Evolutionary conservation across 2,797 vertebrate genomes (phyloP), one percentile per base, ranked within the genome.

Genomic region (Sibirionetta formosa): DNA sequence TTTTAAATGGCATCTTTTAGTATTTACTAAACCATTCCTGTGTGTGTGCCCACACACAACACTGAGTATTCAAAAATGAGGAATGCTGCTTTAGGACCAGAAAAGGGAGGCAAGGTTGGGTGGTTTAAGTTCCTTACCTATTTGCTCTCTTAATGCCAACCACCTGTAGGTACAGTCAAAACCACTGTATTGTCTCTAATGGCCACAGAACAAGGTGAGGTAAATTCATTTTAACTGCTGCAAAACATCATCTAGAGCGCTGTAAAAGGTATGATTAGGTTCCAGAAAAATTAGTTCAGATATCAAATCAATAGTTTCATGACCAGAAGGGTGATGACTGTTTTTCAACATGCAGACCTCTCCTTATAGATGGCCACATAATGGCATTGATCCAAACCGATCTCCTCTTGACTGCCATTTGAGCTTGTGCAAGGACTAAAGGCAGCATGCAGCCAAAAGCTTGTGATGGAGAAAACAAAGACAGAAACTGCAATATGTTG

Each of bases 401-500:
- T 81, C 58, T 46, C 16, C 29, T 53, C 0, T 2, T 40, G 88
- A 10, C 27, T 56, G 31, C 50, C 6, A 35, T 50, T 9, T 27
- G 68, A 50, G 60, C 48, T 79, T 33, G n/a, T 26, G n/a, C 64
- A 35, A 10, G 27, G 23, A 26, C 56, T 46, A 68, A 31, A 82
- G 51, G 2, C 38, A 73, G 46, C 20, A 17, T 10, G 26, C 27
- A 82, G 40, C 36, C 71, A 15, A 0, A 73, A 31, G 56, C 14
- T 58, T 5, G 0, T 40, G 15, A 15, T 3, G 38, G 46, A 27
- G 36, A 31, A 35, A 44, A 81, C 5, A 6, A 23, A 46, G 36
- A 16, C 14, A 54, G 20, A 10, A 54, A 17, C 8, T 17, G 23
- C 20, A 19, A 0, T 0, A 0, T 23, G 44, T 33, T 31, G 56